Percentiles rank a stretch among this genome's conserved stretches.
Evolutionary conservation across 2,113 vertebrate species (phyloP).

Genomic region (Symphodus melops): DNA sequence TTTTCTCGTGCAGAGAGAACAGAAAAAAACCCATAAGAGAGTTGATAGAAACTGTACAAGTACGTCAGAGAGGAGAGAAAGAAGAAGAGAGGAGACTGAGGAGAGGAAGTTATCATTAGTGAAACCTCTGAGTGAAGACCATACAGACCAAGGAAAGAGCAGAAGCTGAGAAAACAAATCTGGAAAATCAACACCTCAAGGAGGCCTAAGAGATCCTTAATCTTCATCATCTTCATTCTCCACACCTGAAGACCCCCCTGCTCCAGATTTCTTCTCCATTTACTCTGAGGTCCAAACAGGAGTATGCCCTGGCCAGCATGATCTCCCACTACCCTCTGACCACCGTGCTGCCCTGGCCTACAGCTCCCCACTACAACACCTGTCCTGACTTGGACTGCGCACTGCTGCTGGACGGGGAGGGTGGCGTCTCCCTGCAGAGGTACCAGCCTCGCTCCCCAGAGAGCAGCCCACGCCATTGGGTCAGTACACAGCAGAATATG

Average conservation of each 20-base stretch:
- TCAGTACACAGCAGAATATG: constrained; percentile 62
- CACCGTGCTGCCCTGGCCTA: constrained; percentile 78
- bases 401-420: constrained; percentile 77
- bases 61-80: constrained; percentile 22
- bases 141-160: constrained; percentile 15
- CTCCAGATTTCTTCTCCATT: constrained; percentile 14
- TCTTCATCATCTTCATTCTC: background rate
- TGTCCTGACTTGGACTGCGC: constrained; percentile 72
- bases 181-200: background rate
- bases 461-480: constrained; percentile 80
- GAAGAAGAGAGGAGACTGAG: constrained; percentile 22
- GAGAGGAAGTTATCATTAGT: constrained; percentile 23
- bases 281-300: constrained; percentile 51
- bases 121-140: constrained; percentile 23
- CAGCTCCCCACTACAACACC: constrained; percentile 59
- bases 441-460: constrained; percentile 83
- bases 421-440: constrained; percentile 82
- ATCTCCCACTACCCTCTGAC: constrained; percentile 82
- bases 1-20: constrained; percentile 29
- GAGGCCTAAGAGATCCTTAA: background rate
- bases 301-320: constrained; percentile 75
- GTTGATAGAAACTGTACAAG: constrained; percentile 9
- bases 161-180: constrained; percentile 19
- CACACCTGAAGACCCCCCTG: background rate
- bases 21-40: background rate